phyloP scores from a whole-genome alignment of 2,113 vertebrate species.

The Jaculus jaculus region DNA sequence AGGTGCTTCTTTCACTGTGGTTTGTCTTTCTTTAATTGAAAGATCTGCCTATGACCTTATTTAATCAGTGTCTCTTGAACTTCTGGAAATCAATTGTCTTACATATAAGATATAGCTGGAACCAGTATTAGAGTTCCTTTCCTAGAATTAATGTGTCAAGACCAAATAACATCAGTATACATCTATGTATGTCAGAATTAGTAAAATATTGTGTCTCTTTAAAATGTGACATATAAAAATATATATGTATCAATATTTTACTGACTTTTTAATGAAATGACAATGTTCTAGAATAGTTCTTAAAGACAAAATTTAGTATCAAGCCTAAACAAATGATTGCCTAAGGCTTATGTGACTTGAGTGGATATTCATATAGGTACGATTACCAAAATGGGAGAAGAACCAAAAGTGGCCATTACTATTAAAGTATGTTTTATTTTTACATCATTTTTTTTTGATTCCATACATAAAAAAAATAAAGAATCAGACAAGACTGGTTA shows the following conservation, averaged over 20 bases:
- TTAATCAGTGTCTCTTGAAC: no score
- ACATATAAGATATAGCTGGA: no score
- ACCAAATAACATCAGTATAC: not conserved
- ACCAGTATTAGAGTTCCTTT: no score
- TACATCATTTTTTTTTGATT: slow-evolving; percentile 7
- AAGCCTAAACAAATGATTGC: not conserved
- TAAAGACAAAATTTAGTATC: not conserved
- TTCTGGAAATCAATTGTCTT: no score
- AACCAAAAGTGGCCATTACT: not conserved
- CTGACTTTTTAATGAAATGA: not conserved
- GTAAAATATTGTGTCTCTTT: not conserved
- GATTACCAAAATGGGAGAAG: not conserved
- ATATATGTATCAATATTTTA: not conserved
- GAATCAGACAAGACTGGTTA: not conserved
- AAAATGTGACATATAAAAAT: not conserved
- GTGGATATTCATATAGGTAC: not conserved
- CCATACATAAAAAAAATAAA: not conserved
- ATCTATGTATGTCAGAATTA: not conserved
- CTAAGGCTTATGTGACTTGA: not conserved
- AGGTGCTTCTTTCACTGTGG: no score
- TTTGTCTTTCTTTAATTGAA: no score
- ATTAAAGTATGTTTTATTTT: not conserved
- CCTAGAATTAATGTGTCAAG: not conserved
- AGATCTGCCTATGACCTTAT: no score
- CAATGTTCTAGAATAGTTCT: not conserved